Conservation (phyloP, 1,140 invertebrate species). For the Drosophila bipectinata region DNA sequence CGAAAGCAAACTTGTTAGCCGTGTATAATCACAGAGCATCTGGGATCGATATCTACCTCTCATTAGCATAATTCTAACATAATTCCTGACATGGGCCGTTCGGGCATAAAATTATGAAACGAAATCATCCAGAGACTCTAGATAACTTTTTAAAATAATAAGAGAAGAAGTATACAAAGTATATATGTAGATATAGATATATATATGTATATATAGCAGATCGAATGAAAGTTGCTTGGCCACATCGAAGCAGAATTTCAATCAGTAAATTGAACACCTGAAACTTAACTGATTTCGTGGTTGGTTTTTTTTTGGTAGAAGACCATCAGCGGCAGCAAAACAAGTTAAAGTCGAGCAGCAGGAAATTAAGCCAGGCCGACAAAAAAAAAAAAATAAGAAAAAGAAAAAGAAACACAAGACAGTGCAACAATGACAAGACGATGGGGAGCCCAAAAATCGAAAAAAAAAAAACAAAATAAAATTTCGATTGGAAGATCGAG, state of each 20-base stretch:
- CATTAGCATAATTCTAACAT: constrained; percentile 79
- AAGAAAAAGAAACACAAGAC: constrained; percentile 12
- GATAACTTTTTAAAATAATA: constrained; percentile 16
- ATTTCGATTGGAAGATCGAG: background rate
- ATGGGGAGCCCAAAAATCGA: constrained; percentile 9
- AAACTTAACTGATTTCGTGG: constrained; percentile 80
- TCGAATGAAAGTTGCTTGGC: constrained; percentile 70
- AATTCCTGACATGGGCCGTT: constrained; percentile 63
- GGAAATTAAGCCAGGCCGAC: constrained; percentile 70
- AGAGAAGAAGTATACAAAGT: constrained; percentile 18
- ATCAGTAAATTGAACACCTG: constrained; percentile 82
- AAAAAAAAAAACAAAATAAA: no score
- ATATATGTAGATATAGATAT: background rate
- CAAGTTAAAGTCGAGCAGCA: constrained; percentile 58
- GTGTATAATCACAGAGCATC: constrained; percentile 70
- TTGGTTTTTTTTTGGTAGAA: constrained; percentile 47
- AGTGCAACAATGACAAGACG: constrained; percentile 53
- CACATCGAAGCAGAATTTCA: constrained; percentile 77
- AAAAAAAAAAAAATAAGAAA: background rate
- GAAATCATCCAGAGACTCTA: constrained; percentile 28
- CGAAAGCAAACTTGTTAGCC: constrained; percentile 51
- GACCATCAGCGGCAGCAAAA: constrained; percentile 42
- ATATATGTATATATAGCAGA: background rate
- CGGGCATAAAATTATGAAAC: constrained; percentile 75
- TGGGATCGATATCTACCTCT: constrained; percentile 42